phyloP scores from a whole-genome alignment of 2,113 vertebrate species.

The Oryzias woworae region DNA sequence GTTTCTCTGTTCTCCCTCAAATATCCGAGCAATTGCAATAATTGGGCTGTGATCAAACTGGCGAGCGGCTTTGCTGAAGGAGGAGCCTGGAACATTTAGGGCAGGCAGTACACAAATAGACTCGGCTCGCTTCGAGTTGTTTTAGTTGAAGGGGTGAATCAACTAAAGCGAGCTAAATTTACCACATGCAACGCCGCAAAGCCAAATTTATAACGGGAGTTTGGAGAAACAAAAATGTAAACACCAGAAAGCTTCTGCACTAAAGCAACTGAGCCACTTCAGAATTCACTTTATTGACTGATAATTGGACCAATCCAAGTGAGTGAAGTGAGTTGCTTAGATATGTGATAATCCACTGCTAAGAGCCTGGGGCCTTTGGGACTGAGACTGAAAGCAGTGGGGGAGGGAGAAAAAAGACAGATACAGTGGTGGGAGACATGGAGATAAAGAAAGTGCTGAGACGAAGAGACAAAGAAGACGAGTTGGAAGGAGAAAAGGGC shows the following conservation, averaged over 20 bases:
- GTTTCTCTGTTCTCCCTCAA: constrained; percentile 35
- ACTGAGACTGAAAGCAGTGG: constrained; percentile 18
- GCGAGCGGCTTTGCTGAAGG: constrained; percentile 31
- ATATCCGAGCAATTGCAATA: constrained; percentile 55
- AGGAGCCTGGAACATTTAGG: constrained; percentile 33
- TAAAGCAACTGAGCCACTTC: no score
- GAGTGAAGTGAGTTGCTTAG: constrained; percentile 46
- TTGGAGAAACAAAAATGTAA: no score
- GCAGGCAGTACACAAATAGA: constrained; percentile 8
- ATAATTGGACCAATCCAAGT: constrained; percentile 47
- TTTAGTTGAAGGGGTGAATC: constrained; percentile 20
- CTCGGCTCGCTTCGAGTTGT: neutral
- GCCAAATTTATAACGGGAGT: no score
- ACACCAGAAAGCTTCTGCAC: no score
- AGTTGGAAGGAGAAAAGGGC: constrained; percentile 14
- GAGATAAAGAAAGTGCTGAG: constrained; percentile 34
- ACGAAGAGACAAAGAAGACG: constrained; percentile 30
- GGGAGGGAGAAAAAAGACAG: constrained; percentile 19
- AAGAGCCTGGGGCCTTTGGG: constrained; percentile 50
- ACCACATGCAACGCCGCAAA: constrained; percentile 21
- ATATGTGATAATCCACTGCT: constrained; percentile 63
- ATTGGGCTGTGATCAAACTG: constrained; percentile 62
- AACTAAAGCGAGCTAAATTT: constrained; percentile 39
- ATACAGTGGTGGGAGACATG: constrained; percentile 17
- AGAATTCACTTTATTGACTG: no score